phyloP scores from a whole-genome alignment of 2,888 invertebrate species.

The Spialia ferax region DNA sequence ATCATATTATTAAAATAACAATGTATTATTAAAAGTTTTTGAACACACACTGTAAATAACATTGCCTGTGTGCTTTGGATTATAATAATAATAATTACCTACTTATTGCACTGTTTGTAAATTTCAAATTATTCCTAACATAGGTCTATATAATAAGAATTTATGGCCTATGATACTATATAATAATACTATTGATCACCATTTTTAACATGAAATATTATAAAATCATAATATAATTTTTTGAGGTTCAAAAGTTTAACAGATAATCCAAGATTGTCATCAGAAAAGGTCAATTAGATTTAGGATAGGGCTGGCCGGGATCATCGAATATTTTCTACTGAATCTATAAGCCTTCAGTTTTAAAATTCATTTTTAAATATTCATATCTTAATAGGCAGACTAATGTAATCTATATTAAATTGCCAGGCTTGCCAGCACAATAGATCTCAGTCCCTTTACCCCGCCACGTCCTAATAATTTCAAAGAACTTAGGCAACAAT shows the following conservation, averaged over 20 bases:
- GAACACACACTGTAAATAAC: not conserved
- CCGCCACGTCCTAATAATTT: not conserved
- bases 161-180: slow-evolving; percentile 1
- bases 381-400: not conserved
- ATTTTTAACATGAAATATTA: not conserved
- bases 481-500: not conserved
- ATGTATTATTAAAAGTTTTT: not conserved
- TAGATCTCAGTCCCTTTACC: not conserved
- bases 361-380: not conserved
- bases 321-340: not conserved
- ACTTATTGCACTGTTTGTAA: slow-evolving; percentile 22
- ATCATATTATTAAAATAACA: too few species aligned
- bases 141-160: slow-evolving; percentile 2
- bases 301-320: not conserved
- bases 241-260: not conserved
- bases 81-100: not conserved
- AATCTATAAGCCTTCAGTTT: not conserved
- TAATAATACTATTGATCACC: not conserved
- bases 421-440: not conserved
- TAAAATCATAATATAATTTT: not conserved
- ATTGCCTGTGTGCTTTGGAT: slow-evolving; percentile 5
- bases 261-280: not conserved
- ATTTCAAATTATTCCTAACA: slow-evolving; percentile 21
- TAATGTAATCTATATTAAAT: not conserved
- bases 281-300: slow-evolving; percentile 4